Evolutionary conservation across 2,888 invertebrate genomes (phyloP).

Genomic region (Pseudeuparius sepicola): DNA sequence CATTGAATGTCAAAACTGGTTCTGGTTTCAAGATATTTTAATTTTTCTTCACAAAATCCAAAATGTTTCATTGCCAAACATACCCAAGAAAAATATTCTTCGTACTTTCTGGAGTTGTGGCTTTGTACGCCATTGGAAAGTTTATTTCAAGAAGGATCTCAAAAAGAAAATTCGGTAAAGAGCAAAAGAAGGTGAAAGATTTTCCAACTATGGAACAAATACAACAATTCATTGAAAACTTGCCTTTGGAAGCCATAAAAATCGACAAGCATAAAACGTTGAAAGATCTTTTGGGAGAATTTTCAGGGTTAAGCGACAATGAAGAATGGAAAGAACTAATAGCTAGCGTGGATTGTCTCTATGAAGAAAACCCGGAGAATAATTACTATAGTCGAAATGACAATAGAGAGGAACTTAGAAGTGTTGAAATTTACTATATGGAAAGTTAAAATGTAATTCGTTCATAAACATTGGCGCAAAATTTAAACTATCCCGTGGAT

Average conservation of each 20-base stretch:
- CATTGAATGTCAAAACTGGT: too few relatives aligned
- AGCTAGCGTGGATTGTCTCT: slow-evolving; percentile 29
- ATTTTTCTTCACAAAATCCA: too few relatives aligned
- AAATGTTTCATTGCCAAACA: too few relatives aligned
- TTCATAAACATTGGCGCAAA: too few relatives aligned
- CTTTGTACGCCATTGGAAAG: slow-evolving; percentile 19
- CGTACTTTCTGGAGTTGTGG: slow-evolving; percentile 20
- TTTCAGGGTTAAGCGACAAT: slow-evolving; percentile 31
- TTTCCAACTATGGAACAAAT: slow-evolving; percentile 31
- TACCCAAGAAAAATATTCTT: too few relatives aligned
- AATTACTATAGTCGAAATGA: too few relatives aligned
- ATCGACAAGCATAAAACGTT: slow-evolving; percentile 26
- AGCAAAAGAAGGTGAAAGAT: slow-evolving; percentile 24
- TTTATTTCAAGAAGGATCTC: slow-evolving; percentile 11
- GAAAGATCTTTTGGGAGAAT: slow-evolving; percentile 29
- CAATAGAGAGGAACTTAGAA: too few relatives aligned
- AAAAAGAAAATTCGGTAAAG: slow-evolving; percentile 17
- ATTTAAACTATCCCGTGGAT: too few relatives aligned
- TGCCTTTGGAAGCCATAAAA: slow-evolving; percentile 28
- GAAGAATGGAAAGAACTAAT: slow-evolving; percentile 33
- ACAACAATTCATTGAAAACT: slow-evolving; percentile 30
- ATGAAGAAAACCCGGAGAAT: slow-evolving; percentile 18
- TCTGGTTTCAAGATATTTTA: too few relatives aligned
- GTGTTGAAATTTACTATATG: too few relatives aligned
- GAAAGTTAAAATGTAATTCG: too few relatives aligned